Percentiles rank a stretch among this genome's conserved stretches.
phyloP scores from a whole-genome alignment of 2,888 invertebrate species.

The Melinaea marsaeus region DNA sequence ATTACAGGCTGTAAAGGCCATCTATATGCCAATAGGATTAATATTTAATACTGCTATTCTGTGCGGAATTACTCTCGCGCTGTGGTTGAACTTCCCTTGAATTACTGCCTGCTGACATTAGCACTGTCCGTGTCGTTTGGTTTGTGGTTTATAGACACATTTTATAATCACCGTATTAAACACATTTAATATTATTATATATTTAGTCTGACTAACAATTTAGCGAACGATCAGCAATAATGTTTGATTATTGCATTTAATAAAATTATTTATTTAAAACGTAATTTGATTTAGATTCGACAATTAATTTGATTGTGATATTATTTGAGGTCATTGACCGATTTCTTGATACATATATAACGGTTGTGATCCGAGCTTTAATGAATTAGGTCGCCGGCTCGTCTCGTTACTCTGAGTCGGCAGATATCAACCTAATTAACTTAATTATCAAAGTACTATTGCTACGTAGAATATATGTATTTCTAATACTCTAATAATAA shows the following conservation, averaged over 20 bases:
- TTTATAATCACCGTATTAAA: constrained; percentile 5
- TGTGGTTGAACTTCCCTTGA: constrained; percentile 65
- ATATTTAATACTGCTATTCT: constrained; percentile 72
- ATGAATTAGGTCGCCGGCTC: background rate
- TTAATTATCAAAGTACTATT: background rate
- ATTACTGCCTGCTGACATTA: constrained; percentile 63
- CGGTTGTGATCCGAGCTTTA: background rate
- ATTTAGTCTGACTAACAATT: too few species aligned
- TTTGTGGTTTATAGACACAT: constrained; percentile 39
- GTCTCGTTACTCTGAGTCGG: background rate
- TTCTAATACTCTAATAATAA: too few species aligned
- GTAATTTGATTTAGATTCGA: too few species aligned
- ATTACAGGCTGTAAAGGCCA: constrained; percentile 62
- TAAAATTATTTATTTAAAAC: too few species aligned
- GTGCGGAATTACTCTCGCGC: constrained; percentile 64
- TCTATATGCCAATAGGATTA: constrained; percentile 72
- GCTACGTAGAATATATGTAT: too few species aligned
- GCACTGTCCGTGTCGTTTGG: constrained; percentile 50
- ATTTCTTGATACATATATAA: too few species aligned
- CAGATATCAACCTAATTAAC: constrained; percentile 5
- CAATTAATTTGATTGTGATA: too few species aligned
- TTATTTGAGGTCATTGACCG: too few species aligned
- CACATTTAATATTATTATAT: background rate
- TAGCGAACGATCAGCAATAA: too few species aligned
- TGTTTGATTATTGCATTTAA: too few species aligned